Base-by-base conservation (phyloP, 1,140 invertebrate species). In the Himalopsyche phryganea region DNA sequence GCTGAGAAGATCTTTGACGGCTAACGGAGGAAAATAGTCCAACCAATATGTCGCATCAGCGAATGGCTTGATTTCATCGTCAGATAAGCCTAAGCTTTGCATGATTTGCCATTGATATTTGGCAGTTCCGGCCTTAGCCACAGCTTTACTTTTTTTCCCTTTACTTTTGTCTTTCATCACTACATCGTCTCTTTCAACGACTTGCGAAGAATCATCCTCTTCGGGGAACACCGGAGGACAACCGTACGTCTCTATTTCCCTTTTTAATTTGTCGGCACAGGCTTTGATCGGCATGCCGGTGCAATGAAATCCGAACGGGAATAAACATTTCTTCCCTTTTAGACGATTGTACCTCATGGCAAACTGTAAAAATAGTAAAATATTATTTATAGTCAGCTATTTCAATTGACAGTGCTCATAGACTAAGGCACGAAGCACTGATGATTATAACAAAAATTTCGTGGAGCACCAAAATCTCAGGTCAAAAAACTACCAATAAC, bases 51-150 rank as follows among this genome's bases (percentile, higher is more conserved):
- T 73, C 11, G 91, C 83, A 80, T 98, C 87, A 20, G 95, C 88
- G 84, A 99, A 99, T 48, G 90, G 82, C 61, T 85, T 84, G 50
- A 99, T 99, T 72, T 99, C 94, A 46, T 92, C 86, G 69, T 99
- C 88, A 32, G 80, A 69, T 1, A 99, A 74, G 0, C 96, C 96
- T 45, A 99, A 75, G 71, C 90, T 89, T 70, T 89, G 79, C 98
- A 99, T 99, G 46, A 99, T 99, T 74, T 98, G 89, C 97, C 97
- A 99, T 70, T 99, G 98, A 71, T 92, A 99, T 73, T 96, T 98
- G 0, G 88, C 84, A 6, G 77, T 67, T 0, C 90, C 93, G 10
- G 89, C 78, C 80, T 99, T 99, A 1, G 97, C 96, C 1, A 88
- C 82, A n/a, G 91, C 91, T 81, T 99, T 99, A 72, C 94, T 98